Evolutionary conservation across 2,797 vertebrate species (phyloP), one percentile per base, ranked within the genome.

Genomic region (Ara ararauna): DNA sequence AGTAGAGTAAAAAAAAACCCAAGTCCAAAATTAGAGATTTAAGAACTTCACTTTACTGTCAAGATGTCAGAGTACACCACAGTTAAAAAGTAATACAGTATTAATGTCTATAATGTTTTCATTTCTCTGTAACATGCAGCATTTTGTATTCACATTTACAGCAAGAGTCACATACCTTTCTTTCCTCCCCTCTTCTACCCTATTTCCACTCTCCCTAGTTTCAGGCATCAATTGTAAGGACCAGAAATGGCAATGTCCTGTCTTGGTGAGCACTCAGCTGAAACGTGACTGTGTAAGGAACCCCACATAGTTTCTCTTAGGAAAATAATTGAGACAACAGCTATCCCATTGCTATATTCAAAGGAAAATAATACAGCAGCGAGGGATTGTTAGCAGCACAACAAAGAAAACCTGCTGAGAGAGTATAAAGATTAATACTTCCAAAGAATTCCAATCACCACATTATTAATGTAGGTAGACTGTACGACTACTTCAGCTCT

Each of bases 351-450:
- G 71, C 38, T 61, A 21, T 21, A 91, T 56, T 77, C 48, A 90
- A 82, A 90, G 34, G 34, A 91, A 94, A 95, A 95, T 82, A 58
- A 95, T 58, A 85, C 3, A 4, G n/a, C 29, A 56, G 64, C 42
- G 85, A 94, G 48, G 47, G 77, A 91, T 65, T 94, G 77, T 77
- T 91, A 95, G 87, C 66, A 93, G 50, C 48, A 82, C 60, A 94
- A 88, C 70, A 94, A 86, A 71, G 87, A 66, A 88, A 96, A 87
- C 80, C 83, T 79, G 89, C 85, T 93, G 94, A 91, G 93, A 95
- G 30, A 71, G 21, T 79, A 71, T 74, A 84, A 96, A 94, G 65
- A 76, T 74, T 17, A 91, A 96, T 93, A 94, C 27, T 87, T 94
- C 38, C 56, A 58, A 88, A 73, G 93, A 90, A 96, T 93, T 96